Conservation (phyloP, 2,113 vertebrate species). For the Crotalus helleri region DNA sequence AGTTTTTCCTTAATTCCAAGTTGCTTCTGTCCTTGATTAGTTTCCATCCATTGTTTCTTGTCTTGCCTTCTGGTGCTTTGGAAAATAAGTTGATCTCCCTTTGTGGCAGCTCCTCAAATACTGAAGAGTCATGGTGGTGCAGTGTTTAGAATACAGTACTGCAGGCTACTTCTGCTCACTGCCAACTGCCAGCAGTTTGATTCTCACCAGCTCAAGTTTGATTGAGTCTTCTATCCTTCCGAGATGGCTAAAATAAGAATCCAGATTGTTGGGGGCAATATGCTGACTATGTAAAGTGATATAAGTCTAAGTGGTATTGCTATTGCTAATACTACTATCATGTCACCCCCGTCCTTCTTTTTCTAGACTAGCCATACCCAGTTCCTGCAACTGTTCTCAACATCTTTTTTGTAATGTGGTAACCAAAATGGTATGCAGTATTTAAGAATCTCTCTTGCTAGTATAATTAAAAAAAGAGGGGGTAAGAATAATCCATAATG, state of each 20-base stretch:
- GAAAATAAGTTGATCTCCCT: neutral
- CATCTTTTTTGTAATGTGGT: neutral
- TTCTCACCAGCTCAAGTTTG: no score
- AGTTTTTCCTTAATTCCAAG: neutral
- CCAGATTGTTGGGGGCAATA: no score
- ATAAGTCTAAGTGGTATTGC: no score
- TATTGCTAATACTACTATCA: neutral
- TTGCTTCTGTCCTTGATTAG: neutral
- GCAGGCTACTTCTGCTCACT: no score
- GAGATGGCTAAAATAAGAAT: no score
- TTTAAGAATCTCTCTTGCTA: neutral
- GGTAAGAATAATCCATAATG: neutral
- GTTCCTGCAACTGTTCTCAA: neutral
- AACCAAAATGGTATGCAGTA: neutral
- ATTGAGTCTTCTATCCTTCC: no score
- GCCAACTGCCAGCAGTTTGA: no score
- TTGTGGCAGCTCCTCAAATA: neutral
- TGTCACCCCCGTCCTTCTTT: neutral
- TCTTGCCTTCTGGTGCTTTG: neutral
- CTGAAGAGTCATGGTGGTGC: neutral
- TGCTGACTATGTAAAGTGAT: no score
- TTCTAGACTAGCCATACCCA: neutral
- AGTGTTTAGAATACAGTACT: no score
- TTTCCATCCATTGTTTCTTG: neutral
- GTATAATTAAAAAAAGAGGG: neutral